Percentiles rank a stretch among this genome's conserved stretches.
Evolutionary conservation across 2,888 invertebrate species (phyloP).

Genomic region (Netelia melanura): DNA sequence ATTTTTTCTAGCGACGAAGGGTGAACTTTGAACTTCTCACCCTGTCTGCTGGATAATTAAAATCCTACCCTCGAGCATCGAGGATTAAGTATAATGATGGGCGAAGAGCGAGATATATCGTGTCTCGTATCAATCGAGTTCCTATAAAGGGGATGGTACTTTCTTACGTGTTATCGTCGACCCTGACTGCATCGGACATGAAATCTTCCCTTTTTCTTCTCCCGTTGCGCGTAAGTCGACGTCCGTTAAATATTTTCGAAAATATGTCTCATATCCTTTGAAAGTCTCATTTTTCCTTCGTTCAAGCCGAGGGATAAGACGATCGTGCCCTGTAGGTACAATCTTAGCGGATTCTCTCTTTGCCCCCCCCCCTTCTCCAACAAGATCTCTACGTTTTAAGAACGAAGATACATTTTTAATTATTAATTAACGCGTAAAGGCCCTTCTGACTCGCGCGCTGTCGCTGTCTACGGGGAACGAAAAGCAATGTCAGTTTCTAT

Average conservation of each 20-base stretch:
- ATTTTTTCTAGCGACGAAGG: not conserved
- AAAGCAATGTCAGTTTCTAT: not conserved
- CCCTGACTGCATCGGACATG: no score
- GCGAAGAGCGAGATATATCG: conserved; percentile 19
- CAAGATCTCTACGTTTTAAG: not conserved
- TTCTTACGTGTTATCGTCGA: no score
- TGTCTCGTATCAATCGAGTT: conserved; percentile 70
- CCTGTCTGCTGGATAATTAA: conserved; percentile 33
- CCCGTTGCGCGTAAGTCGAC: not conserved
- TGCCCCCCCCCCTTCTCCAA: not conserved
- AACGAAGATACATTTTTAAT: conserved; percentile 72
- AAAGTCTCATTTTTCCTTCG: not conserved
- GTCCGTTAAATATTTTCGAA: not conserved
- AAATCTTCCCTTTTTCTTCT: no score
- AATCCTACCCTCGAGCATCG: conserved; percentile 21
- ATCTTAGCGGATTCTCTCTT: not conserved
- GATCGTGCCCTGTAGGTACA: not conserved
- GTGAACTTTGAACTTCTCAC: conserved; percentile 17
- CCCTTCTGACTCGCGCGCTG: conserved; percentile 66
- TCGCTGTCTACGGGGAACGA: conserved; percentile 18
- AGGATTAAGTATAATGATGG: conserved; percentile 21
- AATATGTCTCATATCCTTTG: not conserved
- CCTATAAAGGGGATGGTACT: conserved; percentile 12
- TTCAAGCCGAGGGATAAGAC: not conserved
- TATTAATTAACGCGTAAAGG: conserved; percentile 74